Evolutionary conservation across 2,113 vertebrate species (phyloP), one percentile per base, ranked within the genome.

Genomic region (Murina feae): DNA sequence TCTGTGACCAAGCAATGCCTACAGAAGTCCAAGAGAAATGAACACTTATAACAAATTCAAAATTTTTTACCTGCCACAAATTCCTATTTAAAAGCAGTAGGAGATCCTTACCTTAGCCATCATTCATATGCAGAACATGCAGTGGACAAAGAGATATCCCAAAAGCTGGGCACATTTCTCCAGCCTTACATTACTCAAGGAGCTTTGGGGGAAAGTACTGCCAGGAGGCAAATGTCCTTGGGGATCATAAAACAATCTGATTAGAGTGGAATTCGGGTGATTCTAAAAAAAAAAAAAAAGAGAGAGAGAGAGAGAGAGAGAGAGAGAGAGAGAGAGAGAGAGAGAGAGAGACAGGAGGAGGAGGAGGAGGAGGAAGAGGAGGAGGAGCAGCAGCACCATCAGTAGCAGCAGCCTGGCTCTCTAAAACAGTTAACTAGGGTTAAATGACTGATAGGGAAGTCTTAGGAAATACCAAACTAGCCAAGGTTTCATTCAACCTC

Each of bases 11-110:
- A 96, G 71, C 58, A 39, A n/a, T 81, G 65, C 30, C 37, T 81
- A 93, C 72, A 3, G 79, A 92, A 92, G 86, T 94, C 66, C 92
- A 94, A 94, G 93, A 95, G 28, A 83, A 85, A 96, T 42, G 66
- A 96, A 75, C 68, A 83, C 79, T 93, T 84, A 94, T 81, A 65
- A 93, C 32, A 95, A 86, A 47, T 28, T 79, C 78, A 65, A 66
- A 37, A 44, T 42, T 51, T 75, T 76, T 86, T 58, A 87, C 37
- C 37, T 96, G 53, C 69, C 68, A 80, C 55, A 65, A 69, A 92
- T 44, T 84, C 58, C 84, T 93, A 69, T 78, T 95, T 60, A 96
- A 89, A 95, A 94, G 75, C 84, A 95, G 20, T 63, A 91, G 85
- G 60, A 94, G 72, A 71, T 30, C 35, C 47, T 79, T 86, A 76